These are phyloP conservation scores for Temnothorax curvispinosus DNA, from an alignment of 1,140 invertebrate species.

Conservation along the genomic window DNA sequence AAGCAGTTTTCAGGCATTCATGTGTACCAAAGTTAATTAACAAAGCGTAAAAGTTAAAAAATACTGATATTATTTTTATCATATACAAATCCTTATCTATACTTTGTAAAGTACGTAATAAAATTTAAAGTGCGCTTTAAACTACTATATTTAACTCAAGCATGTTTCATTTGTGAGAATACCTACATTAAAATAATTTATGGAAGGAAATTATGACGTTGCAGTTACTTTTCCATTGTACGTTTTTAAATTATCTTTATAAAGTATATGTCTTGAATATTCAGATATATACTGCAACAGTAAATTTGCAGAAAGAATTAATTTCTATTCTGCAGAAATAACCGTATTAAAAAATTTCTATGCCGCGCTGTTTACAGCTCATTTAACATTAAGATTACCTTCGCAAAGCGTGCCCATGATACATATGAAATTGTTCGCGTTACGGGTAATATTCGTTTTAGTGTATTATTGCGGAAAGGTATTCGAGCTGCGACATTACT, in stretches of 20 bases:
- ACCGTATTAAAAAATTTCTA: not conserved
- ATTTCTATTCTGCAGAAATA: constrained; percentile 1
- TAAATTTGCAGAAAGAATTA: constrained; percentile 31
- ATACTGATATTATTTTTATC: constrained; percentile 18
- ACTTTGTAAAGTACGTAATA: not conserved
- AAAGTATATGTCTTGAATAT: constrained; percentile 38
- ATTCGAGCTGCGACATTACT: not conserved
- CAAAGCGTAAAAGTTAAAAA: not conserved
- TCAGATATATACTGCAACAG: constrained; percentile 6
- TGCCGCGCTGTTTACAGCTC: not conserved
- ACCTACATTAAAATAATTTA: constrained; percentile 30
- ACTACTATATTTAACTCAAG: constrained; percentile 43
- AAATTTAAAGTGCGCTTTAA: constrained; percentile 32
- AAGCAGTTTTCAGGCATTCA: not conserved
- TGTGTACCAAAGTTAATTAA: not conserved
- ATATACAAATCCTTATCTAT: not conserved
- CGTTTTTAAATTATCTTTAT: constrained; percentile 27
- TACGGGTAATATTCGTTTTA: constrained; percentile 18
- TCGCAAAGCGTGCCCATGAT: not conserved
- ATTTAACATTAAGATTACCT: constrained; percentile 24
- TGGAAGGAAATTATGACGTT: constrained; percentile 33
- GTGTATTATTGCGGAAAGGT: not conserved
- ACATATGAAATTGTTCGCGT: not conserved
- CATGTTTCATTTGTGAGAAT: constrained; percentile 41
- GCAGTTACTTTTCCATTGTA: constrained; percentile 6